These are phyloP conservation scores for Cyprinodon tularosa DNA, from an alignment of 2,113 vertebrate genomes.

Conservation along the genomic window DNA sequence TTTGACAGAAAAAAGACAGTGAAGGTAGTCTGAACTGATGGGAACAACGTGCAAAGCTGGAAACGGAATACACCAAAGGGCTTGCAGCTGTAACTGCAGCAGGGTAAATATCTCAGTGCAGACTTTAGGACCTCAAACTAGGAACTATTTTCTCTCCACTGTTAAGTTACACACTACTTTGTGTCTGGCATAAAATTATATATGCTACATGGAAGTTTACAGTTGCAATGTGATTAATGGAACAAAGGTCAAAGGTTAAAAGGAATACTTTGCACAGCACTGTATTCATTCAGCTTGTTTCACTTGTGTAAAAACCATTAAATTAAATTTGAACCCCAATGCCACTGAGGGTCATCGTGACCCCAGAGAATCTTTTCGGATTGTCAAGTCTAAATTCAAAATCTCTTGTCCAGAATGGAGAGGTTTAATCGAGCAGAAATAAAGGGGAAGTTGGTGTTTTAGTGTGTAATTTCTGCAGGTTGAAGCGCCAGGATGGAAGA, in stretches of 20 bases:
- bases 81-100: too few species aligned
- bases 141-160: background rate
- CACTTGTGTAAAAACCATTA: conserved; percentile 14
- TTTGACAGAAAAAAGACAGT: background rate
- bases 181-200: background rate
- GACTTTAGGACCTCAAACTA: background rate
- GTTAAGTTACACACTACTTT: background rate
- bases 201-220: background rate
- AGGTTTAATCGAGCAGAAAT: conserved; percentile 22
- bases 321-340: background rate
- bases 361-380: conserved; percentile 10
- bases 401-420: conserved; percentile 8
- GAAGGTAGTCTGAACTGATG: too few species aligned
- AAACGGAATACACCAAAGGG: too few species aligned
- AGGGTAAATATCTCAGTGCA: too few species aligned
- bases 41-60: too few species aligned
- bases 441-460: conserved; percentile 25
- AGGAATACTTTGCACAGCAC: background rate
- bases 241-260: background rate
- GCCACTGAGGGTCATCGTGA: background rate
- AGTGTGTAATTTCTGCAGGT: conserved; percentile 22
- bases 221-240: background rate
- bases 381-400: conserved; percentile 25
- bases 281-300: conserved; percentile 34
- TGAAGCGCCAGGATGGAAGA: conserved; percentile 12